Percentiles rank a stretch among this genome's conserved stretches.
These are phyloP conservation scores for Anarrhichthys ocellatus DNA, from an alignment of 2,113 vertebrate species.

Conservation along the genomic window DNA sequence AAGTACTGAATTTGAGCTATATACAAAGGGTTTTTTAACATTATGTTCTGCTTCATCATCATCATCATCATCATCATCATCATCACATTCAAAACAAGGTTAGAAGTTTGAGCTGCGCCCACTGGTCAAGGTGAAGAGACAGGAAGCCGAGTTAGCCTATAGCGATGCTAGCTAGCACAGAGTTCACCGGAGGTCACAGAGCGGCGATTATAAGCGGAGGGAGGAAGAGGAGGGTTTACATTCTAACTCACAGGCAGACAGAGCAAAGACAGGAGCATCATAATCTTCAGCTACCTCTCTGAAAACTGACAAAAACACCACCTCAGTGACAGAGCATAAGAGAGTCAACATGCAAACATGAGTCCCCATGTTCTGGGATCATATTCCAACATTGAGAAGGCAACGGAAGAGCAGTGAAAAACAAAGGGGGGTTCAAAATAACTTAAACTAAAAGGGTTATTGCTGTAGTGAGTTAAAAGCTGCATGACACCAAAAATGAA, in stretches of 20 bases:
- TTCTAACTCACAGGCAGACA: slow-evolving; percentile 69
- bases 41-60: slow-evolving; percentile 48
- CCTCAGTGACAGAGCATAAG: slow-evolving; percentile 34
- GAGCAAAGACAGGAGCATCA: slow-evolving; percentile 51
- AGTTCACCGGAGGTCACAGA: slow-evolving; percentile 65
- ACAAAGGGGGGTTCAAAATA: slow-evolving; percentile 4
- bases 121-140: slow-evolving; percentile 71
- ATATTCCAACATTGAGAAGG: slow-evolving; percentile 36
- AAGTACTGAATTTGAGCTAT: slow-evolving; percentile 77
- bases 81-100: slow-evolving; percentile 82
- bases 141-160: slow-evolving; percentile 65
- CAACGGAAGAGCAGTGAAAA: slow-evolving; percentile 28
- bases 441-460: slow-evolving; percentile 50
- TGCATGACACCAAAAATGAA: slow-evolving; percentile 51
- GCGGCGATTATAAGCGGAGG: slow-evolving; percentile 48
- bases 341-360: slow-evolving; percentile 69
- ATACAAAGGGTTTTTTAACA: slow-evolving; percentile 71
- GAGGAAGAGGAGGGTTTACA: slow-evolving; percentile 62
- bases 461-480: slow-evolving; percentile 59
- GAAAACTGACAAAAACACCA: slow-evolving; percentile 43
- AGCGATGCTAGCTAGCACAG: slow-evolving; percentile 69
- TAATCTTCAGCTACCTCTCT: slow-evolving; percentile 52
- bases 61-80: slow-evolving; percentile 43
- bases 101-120: slow-evolving; percentile 73
- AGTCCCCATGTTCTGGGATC: slow-evolving; percentile 32